A percentile compares a stretch with the other conserved stretches of the same genome.
phyloP scores from a whole-genome alignment of 2,888 invertebrate species.

The Tinea pellionella region DNA sequence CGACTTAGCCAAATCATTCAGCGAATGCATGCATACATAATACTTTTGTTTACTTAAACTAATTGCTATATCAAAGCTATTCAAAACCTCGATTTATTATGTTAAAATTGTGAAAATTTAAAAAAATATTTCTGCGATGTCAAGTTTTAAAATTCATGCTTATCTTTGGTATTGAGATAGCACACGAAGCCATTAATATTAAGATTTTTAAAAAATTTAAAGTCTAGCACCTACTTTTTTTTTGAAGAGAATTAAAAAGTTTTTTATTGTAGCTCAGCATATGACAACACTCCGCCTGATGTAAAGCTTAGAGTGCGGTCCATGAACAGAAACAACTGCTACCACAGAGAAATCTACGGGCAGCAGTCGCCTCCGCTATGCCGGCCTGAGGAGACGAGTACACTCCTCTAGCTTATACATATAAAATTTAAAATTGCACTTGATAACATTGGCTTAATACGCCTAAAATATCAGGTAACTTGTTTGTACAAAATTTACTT shows the following conservation, averaged over 20 bases:
- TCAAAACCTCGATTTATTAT: neutral
- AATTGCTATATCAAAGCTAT: no score
- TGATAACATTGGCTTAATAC: neutral
- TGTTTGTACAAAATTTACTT: conserved; percentile 44
- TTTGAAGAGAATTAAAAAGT: neutral
- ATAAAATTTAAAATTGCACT: neutral
- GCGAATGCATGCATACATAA: conserved; percentile 64
- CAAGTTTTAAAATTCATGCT: neutral
- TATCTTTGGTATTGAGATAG: neutral
- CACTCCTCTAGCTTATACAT: no score
- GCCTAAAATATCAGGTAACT: conserved; percentile 38
- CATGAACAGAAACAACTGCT: no score
- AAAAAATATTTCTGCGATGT: neutral
- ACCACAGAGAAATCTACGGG: no score
- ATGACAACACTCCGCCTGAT: no score
- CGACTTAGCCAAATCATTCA: conserved; percentile 52
- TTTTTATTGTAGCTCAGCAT: no score
- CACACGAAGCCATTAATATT: neutral
- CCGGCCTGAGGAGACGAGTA: no score
- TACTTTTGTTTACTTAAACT: conserved; percentile 40
- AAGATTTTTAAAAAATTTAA: neutral
- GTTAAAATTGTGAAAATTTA: neutral
- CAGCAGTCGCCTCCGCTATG: no score
- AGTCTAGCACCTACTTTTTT: neutral
- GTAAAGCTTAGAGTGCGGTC: no score